Conservation (phyloP, 2,888 invertebrate genomes). For the Andrena haemorrhoa region DNA sequence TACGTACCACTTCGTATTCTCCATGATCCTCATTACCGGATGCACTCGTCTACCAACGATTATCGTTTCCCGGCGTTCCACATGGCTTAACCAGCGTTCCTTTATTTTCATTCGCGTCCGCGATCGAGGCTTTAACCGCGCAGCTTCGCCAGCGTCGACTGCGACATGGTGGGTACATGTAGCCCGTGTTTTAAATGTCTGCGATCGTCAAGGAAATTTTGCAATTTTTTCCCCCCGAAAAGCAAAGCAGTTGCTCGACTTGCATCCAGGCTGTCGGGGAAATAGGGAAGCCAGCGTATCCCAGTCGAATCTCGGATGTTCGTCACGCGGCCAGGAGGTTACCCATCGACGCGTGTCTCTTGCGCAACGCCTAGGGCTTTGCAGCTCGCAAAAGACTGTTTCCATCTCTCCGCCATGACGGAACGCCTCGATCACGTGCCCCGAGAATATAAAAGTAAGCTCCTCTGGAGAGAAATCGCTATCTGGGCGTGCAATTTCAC, state of each 20-base stretch:
- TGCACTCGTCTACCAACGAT: conserved; percentile 11
- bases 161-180: no score
- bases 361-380: conserved; percentile 19
- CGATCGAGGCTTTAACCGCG: no score
- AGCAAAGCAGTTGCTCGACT: conserved; percentile 31
- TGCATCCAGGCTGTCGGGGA: conserved; percentile 34
- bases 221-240: not conserved
- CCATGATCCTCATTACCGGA: conserved; percentile 16
- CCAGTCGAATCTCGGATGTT: conserved; percentile 37
- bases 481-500: not conserved
- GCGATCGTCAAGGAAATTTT: no score
- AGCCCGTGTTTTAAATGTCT: no score
- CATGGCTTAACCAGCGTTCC: not conserved
- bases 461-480: not conserved
- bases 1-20: conserved; percentile 30
- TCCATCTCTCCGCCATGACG: conserved; percentile 1
- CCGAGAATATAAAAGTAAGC: not conserved
- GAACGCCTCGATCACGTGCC: not conserved
- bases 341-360: conserved; percentile 41
- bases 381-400: not conserved
- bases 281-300: conserved; percentile 21
- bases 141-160: no score
- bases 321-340: conserved; percentile 51
- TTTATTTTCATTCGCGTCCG: not conserved
- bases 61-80: conserved; percentile 7